Percentiles rank a stretch among this genome's conserved stretches.
Evolutionary conservation across 2,113 vertebrate genomes (phyloP).

Genomic region (Callionymus lyra): DNA sequence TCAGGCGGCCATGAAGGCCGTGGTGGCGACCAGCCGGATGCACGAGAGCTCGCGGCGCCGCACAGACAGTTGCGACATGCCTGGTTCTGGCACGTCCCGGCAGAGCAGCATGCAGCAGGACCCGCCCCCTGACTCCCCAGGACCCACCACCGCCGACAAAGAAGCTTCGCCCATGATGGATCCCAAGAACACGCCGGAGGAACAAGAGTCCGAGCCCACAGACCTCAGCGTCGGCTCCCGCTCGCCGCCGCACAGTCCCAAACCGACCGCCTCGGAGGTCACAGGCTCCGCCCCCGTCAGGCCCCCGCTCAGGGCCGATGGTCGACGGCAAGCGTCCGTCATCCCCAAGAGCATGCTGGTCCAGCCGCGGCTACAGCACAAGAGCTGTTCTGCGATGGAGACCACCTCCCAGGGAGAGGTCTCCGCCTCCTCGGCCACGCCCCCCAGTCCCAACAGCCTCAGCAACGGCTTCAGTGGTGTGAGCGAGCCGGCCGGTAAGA

Average conservation of each 20-base stretch:
- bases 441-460: conserved; percentile 56
- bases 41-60: conserved; percentile 70
- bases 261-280: conserved; percentile 9
- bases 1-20: conserved; percentile 83
- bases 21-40: conserved; percentile 77
- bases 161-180: conserved; percentile 18
- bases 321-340: conserved; percentile 49
- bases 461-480: conserved; percentile 59
- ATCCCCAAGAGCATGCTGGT: conserved; percentile 46
- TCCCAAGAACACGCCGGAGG: conserved; percentile 1
- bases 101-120: conserved; percentile 64
- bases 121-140: conserved; percentile 37
- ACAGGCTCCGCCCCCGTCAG: conserved; percentile 29
- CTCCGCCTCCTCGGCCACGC: conserved; percentile 19
- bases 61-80: conserved; percentile 70
- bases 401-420: conserved; percentile 17
- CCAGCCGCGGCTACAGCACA: conserved; percentile 50
- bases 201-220: conserved; percentile 2
- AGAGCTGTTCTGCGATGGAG: conserved; percentile 54
- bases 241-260: conserved; percentile 39
- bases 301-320: conserved; percentile 59
- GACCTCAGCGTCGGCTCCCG: conserved; percentile 12
- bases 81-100: conserved; percentile 50
- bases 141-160: conserved; percentile 22
- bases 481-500: conserved; percentile 43